phyloP scores from a whole-genome alignment of 2,888 invertebrate species.

The Callyntrura guangdongensis region DNA sequence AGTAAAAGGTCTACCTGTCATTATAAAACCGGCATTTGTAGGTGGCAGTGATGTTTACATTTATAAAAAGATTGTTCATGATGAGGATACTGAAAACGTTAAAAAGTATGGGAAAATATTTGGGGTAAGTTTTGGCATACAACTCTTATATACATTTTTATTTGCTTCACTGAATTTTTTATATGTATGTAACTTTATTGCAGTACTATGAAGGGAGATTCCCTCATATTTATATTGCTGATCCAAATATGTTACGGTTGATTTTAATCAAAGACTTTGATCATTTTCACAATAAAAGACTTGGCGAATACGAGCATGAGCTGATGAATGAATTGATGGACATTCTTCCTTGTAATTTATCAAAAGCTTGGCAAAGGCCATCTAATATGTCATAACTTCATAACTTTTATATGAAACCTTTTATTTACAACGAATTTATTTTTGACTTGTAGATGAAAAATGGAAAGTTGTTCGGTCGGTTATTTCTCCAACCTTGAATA shows the following conservation, averaged over 20 bases:
- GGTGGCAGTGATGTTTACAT: conserved; percentile 76
- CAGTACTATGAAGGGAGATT: conserved; percentile 77
- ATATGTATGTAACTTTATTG: neutral
- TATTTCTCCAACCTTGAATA: conserved; percentile 74
- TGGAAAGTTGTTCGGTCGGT: conserved; percentile 79
- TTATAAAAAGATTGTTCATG: conserved; percentile 74
- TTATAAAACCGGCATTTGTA: conserved; percentile 75
- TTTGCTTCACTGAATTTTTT: no score
- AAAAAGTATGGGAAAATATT: conserved; percentile 78
- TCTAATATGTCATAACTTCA: no score
- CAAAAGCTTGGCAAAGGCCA: no score
- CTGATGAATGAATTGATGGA: conserved; percentile 81
- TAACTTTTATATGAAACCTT: neutral
- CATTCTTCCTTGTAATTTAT: conserved; percentile 75
- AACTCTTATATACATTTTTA: no score
- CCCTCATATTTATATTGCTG: conserved; percentile 76
- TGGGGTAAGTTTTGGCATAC: conserved; percentile 81
- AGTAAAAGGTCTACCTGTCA: conserved; percentile 72
- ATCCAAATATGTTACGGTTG: conserved; percentile 71
- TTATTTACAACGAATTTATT: neutral
- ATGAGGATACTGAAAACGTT: conserved; percentile 69
- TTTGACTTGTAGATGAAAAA: conserved; percentile 68
- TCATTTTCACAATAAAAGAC: conserved; percentile 78
- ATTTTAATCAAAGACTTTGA: conserved; percentile 81
- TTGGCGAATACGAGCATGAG: conserved; percentile 70